These are phyloP conservation scores for Allenopithecus nigroviridis DNA, from an alignment of 2,797 vertebrate genomes.

Conservation along the genomic window DNA sequence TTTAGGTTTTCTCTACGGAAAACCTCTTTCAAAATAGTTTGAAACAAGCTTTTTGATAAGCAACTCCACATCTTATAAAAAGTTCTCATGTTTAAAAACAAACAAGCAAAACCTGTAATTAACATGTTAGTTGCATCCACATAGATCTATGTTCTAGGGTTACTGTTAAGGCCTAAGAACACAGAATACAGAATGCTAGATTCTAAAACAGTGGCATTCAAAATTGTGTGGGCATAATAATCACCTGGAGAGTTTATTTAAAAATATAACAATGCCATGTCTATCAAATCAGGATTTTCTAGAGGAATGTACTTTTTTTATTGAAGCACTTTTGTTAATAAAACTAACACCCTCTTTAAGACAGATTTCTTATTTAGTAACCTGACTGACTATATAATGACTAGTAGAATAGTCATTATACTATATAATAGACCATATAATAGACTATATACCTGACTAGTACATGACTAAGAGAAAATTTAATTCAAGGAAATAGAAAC, in stretches of 20 bases:
- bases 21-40: background rate
- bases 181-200: background rate
- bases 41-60: slow-evolving; percentile 6
- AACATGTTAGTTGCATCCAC: background rate
- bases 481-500: slow-evolving; percentile 44
- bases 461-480: slow-evolving; percentile 30
- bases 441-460: too few species aligned
- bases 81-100: background rate
- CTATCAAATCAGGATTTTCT: background rate
- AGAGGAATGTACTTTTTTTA: background rate
- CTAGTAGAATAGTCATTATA: too few species aligned
- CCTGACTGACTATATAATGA: background rate
- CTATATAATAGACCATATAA: too few species aligned
- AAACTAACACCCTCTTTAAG: background rate
- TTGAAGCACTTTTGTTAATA: background rate
- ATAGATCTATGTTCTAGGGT: background rate
- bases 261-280: background rate
- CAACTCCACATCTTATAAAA: background rate
- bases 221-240: background rate
- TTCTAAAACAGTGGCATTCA: background rate
- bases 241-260: background rate
- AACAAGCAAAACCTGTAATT: background rate
- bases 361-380: background rate
- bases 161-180: background rate
- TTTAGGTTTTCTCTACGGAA: background rate